Evolutionary conservation across 92 coral and sea anemone genomes (phyloP), one percentile per base, ranked within the genome.

Genomic region (Zoanthus sociatus): DNA sequence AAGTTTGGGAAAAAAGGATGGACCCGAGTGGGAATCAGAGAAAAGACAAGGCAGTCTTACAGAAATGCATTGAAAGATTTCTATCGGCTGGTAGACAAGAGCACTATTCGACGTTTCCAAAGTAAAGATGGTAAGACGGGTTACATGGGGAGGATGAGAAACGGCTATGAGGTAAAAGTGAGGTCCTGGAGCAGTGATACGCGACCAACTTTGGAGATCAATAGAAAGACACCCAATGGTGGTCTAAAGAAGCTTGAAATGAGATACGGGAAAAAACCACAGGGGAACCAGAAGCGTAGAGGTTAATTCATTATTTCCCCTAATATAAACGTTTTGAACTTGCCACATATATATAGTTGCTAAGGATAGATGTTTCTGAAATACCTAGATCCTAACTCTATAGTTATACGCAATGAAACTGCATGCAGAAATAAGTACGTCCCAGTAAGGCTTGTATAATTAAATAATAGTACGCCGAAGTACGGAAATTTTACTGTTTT

Each of bases 121-220:
- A 54, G 72, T 37, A 60, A 37, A 16, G 56, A 10, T 1, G 84
- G 84, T 9, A 60, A 42, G 5, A 63, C 26, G 17, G 72, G 72
- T 4, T 78, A 58, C 71, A 3, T 11, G 31, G 84, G 84, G 8
- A 60, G 72, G 37, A 78, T 78, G 84, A 60, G 71, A 37, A 78
- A 78, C 47, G 84, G 84, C 6, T 78, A 56, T 16, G 72, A 37
- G 42, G 42, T 37, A 37, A 37, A 37, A 37, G 42, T 37, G 42
- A 4, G 42, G 42, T 37, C 42, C 5, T 78, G 84, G 84, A 78
- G 71, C 71, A 78, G 72, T 42, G 71, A 78, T 7, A 71, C 72
- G 50, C 70, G 84, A 61, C 84, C 84, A 18, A 78, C 84, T 33
- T 63, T 78, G 56, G 84, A 78, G 55, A 78, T 78, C 42, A 78